These are phyloP conservation scores for Pelodytes ibericus DNA, from an alignment of 2,797 vertebrate genomes.

Conservation along the genomic window DNA sequence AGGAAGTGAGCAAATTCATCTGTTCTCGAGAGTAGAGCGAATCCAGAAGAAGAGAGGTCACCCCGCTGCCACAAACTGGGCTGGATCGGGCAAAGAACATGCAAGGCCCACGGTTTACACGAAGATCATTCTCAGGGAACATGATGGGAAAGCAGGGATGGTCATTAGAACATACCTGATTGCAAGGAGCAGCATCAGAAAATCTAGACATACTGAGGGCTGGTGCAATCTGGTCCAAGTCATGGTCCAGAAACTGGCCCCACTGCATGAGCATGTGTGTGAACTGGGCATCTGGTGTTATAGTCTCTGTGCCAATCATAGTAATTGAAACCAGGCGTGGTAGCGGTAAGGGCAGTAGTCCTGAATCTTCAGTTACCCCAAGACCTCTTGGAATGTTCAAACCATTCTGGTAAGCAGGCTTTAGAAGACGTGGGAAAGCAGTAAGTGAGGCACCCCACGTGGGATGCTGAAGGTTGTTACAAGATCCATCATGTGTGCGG, in stretches of 20 bases:
- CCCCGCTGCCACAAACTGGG: conserved; percentile 69
- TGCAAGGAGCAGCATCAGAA: conserved; percentile 66
- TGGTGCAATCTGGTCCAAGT: conserved; percentile 72
- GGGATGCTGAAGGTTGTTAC: conserved; percentile 72
- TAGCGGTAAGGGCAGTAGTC: conserved; percentile 68
- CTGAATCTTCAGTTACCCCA: conserved; percentile 58
- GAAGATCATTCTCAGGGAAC: conserved; percentile 67
- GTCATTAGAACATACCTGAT: conserved; percentile 67
- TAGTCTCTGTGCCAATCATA: conserved; percentile 68
- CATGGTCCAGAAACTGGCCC: conserved; percentile 73
- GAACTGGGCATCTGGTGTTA: conserved; percentile 68
- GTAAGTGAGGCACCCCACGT: conserved; percentile 73
- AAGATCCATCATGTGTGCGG: conserved; percentile 68
- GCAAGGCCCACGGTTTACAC: conserved; percentile 64
- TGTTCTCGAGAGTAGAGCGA: conserved; percentile 70
- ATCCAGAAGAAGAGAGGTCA: conserved; percentile 73
- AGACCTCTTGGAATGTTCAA: conserved; percentile 70
- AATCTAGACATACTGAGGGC: conserved; percentile 74
- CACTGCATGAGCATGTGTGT: conserved; percentile 74
- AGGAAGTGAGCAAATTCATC: conserved; percentile 71
- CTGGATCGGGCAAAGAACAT: conserved; percentile 74
- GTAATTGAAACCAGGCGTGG: conserved; percentile 69
- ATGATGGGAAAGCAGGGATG: conserved; percentile 68
- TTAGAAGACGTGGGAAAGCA: conserved; percentile 72
- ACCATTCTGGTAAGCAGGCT: conserved; percentile 69